phyloP scores from a whole-genome alignment of 2,888 invertebrate species.

The Campopleginae sp. region DNA sequence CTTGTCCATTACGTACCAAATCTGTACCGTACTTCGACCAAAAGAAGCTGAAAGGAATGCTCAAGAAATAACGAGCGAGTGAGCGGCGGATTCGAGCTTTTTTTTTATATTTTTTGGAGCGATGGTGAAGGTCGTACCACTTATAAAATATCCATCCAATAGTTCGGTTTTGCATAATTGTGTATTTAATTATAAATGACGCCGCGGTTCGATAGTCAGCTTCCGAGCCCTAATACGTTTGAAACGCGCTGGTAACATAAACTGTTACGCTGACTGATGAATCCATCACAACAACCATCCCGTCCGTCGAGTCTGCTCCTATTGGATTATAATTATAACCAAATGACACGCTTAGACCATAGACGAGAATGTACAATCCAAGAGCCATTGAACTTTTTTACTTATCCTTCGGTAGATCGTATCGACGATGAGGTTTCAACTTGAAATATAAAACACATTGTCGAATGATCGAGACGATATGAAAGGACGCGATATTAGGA shows the following conservation, averaged over 20 bases:
- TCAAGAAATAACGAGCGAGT: conserved; percentile 19
- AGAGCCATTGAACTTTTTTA: conserved; percentile 75
- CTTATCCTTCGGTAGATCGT: conserved; percentile 73
- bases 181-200: conserved; percentile 46
- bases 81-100: conserved; percentile 17
- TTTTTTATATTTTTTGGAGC: conserved; percentile 31
- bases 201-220: conserved; percentile 41
- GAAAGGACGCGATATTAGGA: conserved; percentile 32
- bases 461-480: conserved; percentile 33
- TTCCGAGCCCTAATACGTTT: conserved; percentile 51
- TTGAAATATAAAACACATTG: conserved; percentile 37
- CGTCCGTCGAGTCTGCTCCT: conserved; percentile 69
- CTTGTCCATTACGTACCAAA: conserved; percentile 32
- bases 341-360: conserved; percentile 57
- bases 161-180: conserved; percentile 50
- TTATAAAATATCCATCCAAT: conserved; percentile 54
- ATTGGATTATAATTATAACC: conserved; percentile 42
- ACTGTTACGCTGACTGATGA: conserved; percentile 47
- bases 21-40: conserved; percentile 17
- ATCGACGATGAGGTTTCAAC: conserved; percentile 61
- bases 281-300: conserved; percentile 59
- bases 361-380: conserved; percentile 65
- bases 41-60: conserved; percentile 34
- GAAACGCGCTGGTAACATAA: conserved; percentile 42
- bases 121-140: conserved; percentile 6